Evolutionary conservation across 2,797 vertebrate species (phyloP).

Genomic region (Leuciscus waleckii): DNA sequence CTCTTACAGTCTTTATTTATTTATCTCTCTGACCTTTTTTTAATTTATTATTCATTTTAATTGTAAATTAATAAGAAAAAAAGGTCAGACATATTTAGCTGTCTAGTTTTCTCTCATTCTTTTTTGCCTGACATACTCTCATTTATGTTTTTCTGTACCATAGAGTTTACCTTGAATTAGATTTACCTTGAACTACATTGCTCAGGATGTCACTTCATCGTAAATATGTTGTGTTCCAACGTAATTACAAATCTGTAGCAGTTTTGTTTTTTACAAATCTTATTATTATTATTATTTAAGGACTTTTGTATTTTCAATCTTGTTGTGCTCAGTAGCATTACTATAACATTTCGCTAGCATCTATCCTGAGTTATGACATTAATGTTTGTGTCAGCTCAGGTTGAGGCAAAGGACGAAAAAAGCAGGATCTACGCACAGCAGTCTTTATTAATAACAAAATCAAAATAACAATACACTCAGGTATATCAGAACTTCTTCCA

Average conservation of each 20-base stretch:
- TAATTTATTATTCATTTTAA: neutral
- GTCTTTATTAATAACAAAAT: neutral
- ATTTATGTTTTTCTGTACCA: neutral
- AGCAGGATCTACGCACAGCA: neutral
- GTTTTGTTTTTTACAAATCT: neutral
- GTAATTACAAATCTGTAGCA: neutral
- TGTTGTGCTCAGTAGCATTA: neutral
- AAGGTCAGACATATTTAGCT: neutral
- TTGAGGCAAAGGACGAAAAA: neutral
- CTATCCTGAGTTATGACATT: neutral
- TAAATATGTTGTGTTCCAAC: neutral
- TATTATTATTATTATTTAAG: neutral
- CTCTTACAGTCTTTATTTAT: neutral
- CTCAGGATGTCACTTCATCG: neutral
- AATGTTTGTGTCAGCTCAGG: neutral
- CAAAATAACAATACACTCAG: neutral
- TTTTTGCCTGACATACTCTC: slow-evolving; percentile 26
- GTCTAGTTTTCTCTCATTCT: slow-evolving; percentile 23
- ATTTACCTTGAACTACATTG: neutral
- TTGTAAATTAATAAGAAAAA: too few species aligned
- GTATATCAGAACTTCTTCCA: neutral
- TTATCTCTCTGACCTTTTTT: slow-evolving; percentile 3
- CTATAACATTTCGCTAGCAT: neutral
- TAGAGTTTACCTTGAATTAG: neutral
- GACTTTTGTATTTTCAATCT: neutral